Base-by-base conservation (phyloP, 2,113 vertebrate species). In the Lipophrys pholis region DNA sequence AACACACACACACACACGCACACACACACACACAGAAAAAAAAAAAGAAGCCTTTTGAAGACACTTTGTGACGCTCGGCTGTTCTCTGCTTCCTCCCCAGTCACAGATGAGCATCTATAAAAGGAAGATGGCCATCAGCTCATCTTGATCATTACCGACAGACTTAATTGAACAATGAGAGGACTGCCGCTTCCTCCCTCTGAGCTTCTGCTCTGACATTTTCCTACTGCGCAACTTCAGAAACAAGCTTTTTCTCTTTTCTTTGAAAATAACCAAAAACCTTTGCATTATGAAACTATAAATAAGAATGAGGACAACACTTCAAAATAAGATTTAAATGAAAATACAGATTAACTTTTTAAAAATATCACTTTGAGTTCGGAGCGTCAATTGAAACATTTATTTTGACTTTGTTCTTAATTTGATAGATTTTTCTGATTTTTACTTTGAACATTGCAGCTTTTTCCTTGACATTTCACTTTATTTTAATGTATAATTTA, bases 91-190 rank as follows among this genome's bases (percentile, higher is more conserved):
- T 80, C 66, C 89, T 1, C 11, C 82, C 84, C 84, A 86, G 73
- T 74, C 74, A 68, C 83, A 80, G 84, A 92, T 90, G 82, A 80
- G 77, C 83, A 85, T 90, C 91, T 89, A 86, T 84, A 84, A 90
- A 92, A 90, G 85, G 88, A 90, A 91, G 88, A 90, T 79, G 88
- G 89, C 85, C 84, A 90, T 90, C 91, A 91, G 91, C 90, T 91
- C 87, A 89, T 90, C 91, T 89, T 93, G 90, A 93, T 92, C 91
- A 91, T 92, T 92, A 89, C 89, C 77, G 91, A 90, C 86, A 91
- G 89, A 88, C 90, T 93, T 94, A 93, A 93, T 93, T 96, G 95
- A 95, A 94, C 92, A 94, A 93, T 95, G 95, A 97, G 94, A 95
- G 94, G 93, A 96, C 57, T 70, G 67, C 72, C 73, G 17, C 76